Evolutionary conservation across 2,888 invertebrate genomes (phyloP), one percentile per base, ranked within the genome.

Genomic region (Eupithecia subfuscata): DNA sequence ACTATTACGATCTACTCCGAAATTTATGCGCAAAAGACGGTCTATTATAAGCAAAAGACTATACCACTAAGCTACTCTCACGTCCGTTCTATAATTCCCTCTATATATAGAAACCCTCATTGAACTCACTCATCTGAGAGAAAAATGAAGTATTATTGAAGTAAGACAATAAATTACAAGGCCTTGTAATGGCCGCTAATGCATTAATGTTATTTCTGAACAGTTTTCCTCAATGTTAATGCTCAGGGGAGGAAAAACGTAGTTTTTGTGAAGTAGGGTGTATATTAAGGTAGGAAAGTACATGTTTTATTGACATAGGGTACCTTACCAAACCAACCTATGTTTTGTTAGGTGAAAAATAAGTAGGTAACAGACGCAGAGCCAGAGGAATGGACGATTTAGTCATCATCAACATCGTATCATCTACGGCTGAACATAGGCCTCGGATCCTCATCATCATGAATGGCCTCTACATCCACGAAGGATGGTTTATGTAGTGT

Each of bases 111-210:
- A 5, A 60, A 25, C 25, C 9, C 22, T 14, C 14, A 25, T 14
- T 25, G 60, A 60, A 14, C 25, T 12, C 9, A 22, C 56, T 56
- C 56, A 56, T 60, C 60, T 64, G 16, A 34, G 67, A 16, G 22
- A 43, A 67, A 60, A 48, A 73, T 70, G 34, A 71, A 71, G 68
- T 69, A 74, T 72, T 69, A 71, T 71, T 25, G 60, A 69, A 71
- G 69, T 70, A 70, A 64, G 70, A 70, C 70, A 75, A 75, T 76
- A 78, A 74, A 76, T 76, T 75, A 76, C 70, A 69, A 68, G 73
- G 67, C 63, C 52, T 65, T 70, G 75, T 78, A 80, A 79, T 79
- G 75, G 75, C 64, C 52, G 74, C 74, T 79, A 79, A 80, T 78
- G 76, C 78, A 75, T 76, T 74, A 60, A 75, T 73, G 73, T 73